Evolutionary conservation across 2,113 vertebrate species (phyloP).

Genomic region (Embiotoca jacksoni): DNA sequence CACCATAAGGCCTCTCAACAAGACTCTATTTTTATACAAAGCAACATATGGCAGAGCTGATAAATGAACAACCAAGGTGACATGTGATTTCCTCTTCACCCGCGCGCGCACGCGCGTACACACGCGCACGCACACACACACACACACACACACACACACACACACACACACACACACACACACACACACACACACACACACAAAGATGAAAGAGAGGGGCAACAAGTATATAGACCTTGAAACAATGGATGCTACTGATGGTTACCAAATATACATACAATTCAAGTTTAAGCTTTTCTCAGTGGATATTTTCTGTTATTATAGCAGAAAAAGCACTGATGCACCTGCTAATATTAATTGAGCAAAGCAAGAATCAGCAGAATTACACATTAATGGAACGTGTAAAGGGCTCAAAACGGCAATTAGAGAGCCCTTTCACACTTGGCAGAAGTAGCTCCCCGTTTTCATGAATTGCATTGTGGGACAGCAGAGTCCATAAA

Average conservation of each 20-base stretch:
- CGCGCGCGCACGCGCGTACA: slow-evolving; percentile 1
- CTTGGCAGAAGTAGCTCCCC: too few species aligned
- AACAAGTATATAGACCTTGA: slow-evolving; percentile 6
- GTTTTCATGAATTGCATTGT: too few species aligned
- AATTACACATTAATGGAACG: too few species aligned
- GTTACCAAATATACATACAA: background rate
- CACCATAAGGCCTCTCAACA: slow-evolving; percentile 63
- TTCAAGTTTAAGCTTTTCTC: background rate
- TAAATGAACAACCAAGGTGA: slow-evolving; percentile 30
- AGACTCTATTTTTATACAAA: slow-evolving; percentile 55
- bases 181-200: background rate
- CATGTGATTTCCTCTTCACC: slow-evolving; percentile 43
- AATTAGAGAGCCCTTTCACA: too few species aligned
- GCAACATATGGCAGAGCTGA: slow-evolving; percentile 67
- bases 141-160: background rate
- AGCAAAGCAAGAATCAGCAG: background rate
- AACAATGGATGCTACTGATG: slow-evolving; percentile 20
- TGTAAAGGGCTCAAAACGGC: too few species aligned
- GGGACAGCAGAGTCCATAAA: too few species aligned
- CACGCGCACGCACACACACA: slow-evolving; percentile 17
- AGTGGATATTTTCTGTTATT: background rate
- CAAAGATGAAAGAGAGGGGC: background rate
- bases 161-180: slow-evolving; percentile 13
- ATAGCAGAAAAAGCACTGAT: background rate
- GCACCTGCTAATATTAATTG: background rate